Evolutionary conservation across 2,888 invertebrate species (phyloP).

Genomic region (Synergus laeviventris): DNA sequence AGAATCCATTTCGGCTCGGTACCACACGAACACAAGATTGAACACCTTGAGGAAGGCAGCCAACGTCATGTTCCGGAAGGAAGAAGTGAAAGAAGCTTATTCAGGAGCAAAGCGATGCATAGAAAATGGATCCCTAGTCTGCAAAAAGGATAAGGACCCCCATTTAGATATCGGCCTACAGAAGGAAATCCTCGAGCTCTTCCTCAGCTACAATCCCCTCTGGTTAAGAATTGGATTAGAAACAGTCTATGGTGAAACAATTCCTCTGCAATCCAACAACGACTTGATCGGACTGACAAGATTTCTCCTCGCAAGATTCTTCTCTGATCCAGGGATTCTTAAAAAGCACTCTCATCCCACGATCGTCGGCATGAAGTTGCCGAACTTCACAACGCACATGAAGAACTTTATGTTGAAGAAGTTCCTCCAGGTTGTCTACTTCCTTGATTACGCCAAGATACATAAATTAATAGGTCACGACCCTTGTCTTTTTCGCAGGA

Average conservation of each 20-base stretch:
- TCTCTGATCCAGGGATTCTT: conserved; percentile 85
- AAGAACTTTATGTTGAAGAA: conserved; percentile 91
- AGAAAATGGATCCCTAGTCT: conserved; percentile 82
- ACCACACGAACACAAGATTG: conserved; percentile 82
- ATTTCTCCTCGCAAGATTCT: conserved; percentile 86
- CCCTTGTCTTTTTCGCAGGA: conserved; percentile 91
- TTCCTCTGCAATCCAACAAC: conserved; percentile 86
- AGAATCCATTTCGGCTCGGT: conserved; percentile 81
- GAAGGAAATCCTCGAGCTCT: conserved; percentile 84
- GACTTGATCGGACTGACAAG: conserved; percentile 87
- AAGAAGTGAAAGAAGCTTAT: conserved; percentile 81
- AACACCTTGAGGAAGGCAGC: conserved; percentile 83
- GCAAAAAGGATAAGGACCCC: conserved; percentile 87
- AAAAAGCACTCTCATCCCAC: conserved; percentile 81
- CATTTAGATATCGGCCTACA: conserved; percentile 90
- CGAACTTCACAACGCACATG: conserved; percentile 83
- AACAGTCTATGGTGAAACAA: conserved; percentile 87
- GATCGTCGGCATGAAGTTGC: conserved; percentile 79
- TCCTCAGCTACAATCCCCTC: conserved; percentile 91
- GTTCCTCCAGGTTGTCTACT: conserved; percentile 88
- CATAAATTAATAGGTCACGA: conserved; percentile 89
- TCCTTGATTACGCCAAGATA: conserved; percentile 90
- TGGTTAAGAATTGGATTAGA: conserved; percentile 94
- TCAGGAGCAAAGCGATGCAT: conserved; percentile 84
- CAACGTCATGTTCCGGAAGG: conserved; percentile 80